A percentile compares a stretch with the other conserved stretches of the same genome.
These are phyloP conservation scores for Ladona fulva DNA, from an alignment of 1,140 invertebrate genomes.

Conservation along the genomic window DNA sequence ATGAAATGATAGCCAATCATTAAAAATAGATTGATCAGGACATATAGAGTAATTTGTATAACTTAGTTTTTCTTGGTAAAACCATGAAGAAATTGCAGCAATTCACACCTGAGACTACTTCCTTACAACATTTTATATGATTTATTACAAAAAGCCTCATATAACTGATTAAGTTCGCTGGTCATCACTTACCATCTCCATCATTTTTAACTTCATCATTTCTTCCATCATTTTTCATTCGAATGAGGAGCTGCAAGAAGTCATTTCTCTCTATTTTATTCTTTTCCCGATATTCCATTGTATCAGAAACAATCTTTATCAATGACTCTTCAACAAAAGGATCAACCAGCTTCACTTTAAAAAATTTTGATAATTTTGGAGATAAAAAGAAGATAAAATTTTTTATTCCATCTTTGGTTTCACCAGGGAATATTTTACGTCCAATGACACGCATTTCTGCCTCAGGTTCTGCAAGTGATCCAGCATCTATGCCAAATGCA, in stretches of 20 bases:
- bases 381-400: not conserved
- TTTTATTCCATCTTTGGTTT: not conserved
- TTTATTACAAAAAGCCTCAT: too few species aligned
- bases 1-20: too few species aligned
- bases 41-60: too few species aligned
- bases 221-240: slow-evolving; percentile 40
- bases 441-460: slow-evolving; percentile 22
- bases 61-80: too few species aligned
- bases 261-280: slow-evolving; percentile 42
- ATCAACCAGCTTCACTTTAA: not conserved
- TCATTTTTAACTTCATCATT: not conserved
- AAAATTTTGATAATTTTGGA: not conserved
- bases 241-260: slow-evolving; percentile 45
- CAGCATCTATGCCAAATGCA: slow-evolving; percentile 47
- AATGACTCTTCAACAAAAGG: slow-evolving; percentile 33
- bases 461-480: slow-evolving; percentile 39
- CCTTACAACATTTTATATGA: too few species aligned
- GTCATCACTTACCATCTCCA: not conserved
- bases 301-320: slow-evolving; percentile 42
- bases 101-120: too few species aligned
- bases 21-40: too few species aligned
- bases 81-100: too few species aligned
- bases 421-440: not conserved
- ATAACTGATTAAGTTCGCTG: too few species aligned
- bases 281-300: slow-evolving; percentile 40